phyloP scores from a whole-genome alignment of 35 echinoderm and acorn worm species.

The Ophioderma brevispina region DNA sequence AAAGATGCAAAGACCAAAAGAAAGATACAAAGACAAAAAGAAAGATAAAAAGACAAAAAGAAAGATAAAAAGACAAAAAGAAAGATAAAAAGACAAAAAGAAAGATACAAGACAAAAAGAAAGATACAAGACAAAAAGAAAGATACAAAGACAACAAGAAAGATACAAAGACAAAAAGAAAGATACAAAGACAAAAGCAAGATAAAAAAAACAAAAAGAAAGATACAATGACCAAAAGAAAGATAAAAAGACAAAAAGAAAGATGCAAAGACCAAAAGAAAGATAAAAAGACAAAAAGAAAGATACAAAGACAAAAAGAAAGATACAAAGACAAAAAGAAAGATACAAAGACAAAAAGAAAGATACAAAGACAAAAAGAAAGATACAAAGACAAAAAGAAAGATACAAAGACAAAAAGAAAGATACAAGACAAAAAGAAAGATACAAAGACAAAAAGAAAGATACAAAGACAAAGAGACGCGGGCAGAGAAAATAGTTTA shows the following conservation, averaged over 20 bases:
- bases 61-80: too few species aligned
- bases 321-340: not conserved
- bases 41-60: too few species aligned
- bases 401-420: not conserved
- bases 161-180: constrained; percentile 2
- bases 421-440: not conserved
- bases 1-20: too few species aligned
- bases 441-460: not conserved
- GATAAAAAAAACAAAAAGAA: not conserved
- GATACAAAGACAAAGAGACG: not conserved
- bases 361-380: not conserved
- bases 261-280: constrained; percentile 9
- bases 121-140: too few species aligned
- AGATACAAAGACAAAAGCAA: not conserved
- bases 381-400: not conserved
- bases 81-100: too few species aligned
- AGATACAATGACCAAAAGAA: not conserved
- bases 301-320: not conserved
- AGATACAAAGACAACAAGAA: too few species aligned
- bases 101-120: too few species aligned
- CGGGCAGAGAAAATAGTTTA: too few species aligned
- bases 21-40: too few species aligned
- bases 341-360: not conserved
- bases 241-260: not conserved
- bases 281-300: constrained; percentile 2